Conservation (phyloP, 64 coral and sea anemone species). For the Pocillopora verrucosa region DNA sequence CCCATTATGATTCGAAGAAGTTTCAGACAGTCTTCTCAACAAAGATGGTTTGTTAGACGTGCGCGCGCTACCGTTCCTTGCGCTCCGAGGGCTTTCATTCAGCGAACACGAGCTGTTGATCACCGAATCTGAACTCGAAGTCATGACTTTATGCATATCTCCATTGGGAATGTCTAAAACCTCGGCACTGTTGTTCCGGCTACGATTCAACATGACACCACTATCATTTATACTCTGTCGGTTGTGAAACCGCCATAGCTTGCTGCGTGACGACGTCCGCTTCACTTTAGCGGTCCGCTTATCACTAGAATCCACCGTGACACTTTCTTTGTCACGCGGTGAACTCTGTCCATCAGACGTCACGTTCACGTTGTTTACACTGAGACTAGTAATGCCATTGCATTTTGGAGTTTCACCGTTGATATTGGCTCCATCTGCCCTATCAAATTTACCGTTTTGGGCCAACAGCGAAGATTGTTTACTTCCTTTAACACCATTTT, state of each 20-base stretch:
- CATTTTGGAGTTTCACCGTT: conserved; percentile 61
- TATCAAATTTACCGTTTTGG: conserved; percentile 17
- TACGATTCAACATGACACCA: conserved; percentile 41
- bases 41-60: conserved; percentile 45
- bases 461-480: conserved; percentile 1
- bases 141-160: conserved; percentile 11
- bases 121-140: conserved; percentile 80
- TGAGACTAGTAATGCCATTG: conserved; percentile 18
- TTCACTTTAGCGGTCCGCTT: conserved; percentile 30
- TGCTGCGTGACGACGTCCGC: conserved; percentile 57
- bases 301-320: not conserved
- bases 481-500: conserved; percentile 32
- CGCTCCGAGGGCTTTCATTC: conserved; percentile 31
- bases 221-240: conserved; percentile 59
- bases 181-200: conserved; percentile 68
- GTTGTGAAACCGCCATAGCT: conserved; percentile 55
- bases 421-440: conserved; percentile 1
- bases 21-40: conserved; percentile 74
- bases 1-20: conserved; percentile 44
- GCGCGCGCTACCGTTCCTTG: conserved; percentile 18
- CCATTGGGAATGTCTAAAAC: conserved; percentile 56
- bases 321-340: conserved; percentile 31
- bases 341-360: not conserved
- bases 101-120: conserved; percentile 55
- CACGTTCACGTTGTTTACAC: not conserved